A percentile compares a stretch with the other conserved stretches of the same genome.
Evolutionary conservation across 2,797 vertebrate species (phyloP).

Genomic region (Karalla daura): DNA sequence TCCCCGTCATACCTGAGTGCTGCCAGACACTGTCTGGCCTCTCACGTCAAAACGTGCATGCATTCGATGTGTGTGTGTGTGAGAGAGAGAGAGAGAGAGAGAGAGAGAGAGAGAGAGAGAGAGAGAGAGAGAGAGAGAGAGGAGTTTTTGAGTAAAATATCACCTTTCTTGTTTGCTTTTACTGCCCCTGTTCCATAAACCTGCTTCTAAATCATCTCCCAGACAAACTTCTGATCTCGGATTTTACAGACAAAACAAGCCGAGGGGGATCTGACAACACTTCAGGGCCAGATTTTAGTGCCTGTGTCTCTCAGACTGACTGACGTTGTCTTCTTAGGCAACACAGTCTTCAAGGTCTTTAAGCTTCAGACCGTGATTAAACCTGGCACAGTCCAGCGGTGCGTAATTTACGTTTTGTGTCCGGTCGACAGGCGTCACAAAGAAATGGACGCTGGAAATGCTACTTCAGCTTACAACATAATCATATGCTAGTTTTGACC

Average conservation of each 20-base stretch:
- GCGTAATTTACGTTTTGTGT: conserved; percentile 21
- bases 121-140: too few species aligned
- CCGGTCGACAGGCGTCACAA: conserved; percentile 17
- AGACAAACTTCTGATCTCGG: conserved; percentile 19
- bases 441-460: conserved; percentile 32
- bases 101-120: too few species aligned
- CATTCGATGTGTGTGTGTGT: conserved; percentile 33
- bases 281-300: conserved; percentile 5
- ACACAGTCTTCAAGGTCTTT: background rate
- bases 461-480: conserved; percentile 60
- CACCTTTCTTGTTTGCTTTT: conserved; percentile 59
- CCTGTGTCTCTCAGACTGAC: conserved; percentile 26
- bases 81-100: too few species aligned
- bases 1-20: conserved; percentile 74
- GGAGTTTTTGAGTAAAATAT: conserved; percentile 40
- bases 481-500: conserved; percentile 54
- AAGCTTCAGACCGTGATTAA: conserved; percentile 30
- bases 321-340: conserved; percentile 1
- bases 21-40: conserved; percentile 72
- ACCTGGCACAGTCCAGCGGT: background rate
- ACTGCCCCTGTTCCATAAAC: conserved; percentile 46
- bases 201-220: conserved; percentile 48
- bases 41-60: conserved; percentile 29
- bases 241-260: conserved; percentile 61
- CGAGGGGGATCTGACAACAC: background rate